A percentile compares a stretch with the other conserved stretches of the same genome.
phyloP scores from a whole-genome alignment of 1,140 invertebrate species.

The Panagrolaimus sp. region DNA sequence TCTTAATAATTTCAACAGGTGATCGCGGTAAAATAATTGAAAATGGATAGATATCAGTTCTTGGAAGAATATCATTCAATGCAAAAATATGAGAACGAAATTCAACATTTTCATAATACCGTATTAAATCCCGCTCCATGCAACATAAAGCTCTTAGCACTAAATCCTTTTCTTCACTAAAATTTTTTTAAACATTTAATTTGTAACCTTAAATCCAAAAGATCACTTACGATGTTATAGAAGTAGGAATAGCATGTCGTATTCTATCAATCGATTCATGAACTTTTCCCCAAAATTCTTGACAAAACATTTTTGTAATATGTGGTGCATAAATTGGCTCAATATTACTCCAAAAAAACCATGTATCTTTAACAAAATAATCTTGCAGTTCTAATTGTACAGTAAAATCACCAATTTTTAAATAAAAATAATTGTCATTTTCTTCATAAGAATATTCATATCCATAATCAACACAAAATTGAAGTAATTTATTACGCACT shows the following conservation, averaged over 20 bases:
- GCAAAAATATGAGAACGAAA: constrained; percentile 4
- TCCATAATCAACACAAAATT: constrained; percentile 8
- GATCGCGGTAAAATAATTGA: neutral
- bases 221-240: neutral
- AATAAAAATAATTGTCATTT: neutral
- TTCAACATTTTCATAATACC: neutral
- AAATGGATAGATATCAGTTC: neutral
- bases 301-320: neutral
- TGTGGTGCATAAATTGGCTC: neutral
- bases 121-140: neutral
- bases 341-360: neutral
- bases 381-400: constrained; percentile 1
- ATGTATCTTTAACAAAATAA: neutral
- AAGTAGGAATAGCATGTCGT: neutral
- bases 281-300: neutral
- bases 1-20: neutral
- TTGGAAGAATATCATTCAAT: neutral
- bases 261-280: neutral
- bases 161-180: constrained; percentile 3
- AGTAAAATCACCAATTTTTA: constrained; percentile 5
- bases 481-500: neutral
- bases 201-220: neutral
- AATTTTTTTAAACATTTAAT: neutral
- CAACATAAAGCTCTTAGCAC: neutral
- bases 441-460: neutral